Evolutionary conservation across 2,113 vertebrate genomes (phyloP).

Genomic region (Lophius piscatorius): DNA sequence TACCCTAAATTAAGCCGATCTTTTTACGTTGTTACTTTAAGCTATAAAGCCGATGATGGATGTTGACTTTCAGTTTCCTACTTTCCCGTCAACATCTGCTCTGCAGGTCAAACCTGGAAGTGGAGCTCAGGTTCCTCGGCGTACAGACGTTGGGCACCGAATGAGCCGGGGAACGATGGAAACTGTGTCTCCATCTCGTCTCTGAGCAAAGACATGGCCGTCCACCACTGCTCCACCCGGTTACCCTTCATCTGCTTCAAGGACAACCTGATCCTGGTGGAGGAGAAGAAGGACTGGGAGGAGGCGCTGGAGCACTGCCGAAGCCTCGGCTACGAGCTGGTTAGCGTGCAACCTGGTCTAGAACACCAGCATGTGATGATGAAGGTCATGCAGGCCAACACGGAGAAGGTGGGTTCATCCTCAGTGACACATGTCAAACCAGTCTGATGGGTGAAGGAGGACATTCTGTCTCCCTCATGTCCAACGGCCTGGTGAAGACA

Average conservation of each 20-base stretch:
- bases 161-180: fast-evolving
- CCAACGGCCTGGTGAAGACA: no score
- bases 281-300: slow-evolving; percentile 53
- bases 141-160: not conserved
- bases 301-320: slow-evolving; percentile 47
- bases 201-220: fast-evolving
- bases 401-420: slow-evolving; percentile 34
- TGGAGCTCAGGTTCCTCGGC: slow-evolving; percentile 1
- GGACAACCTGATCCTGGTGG: slow-evolving; percentile 45
- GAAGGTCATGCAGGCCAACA: not conserved
- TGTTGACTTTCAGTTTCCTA: no score
- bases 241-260: slow-evolving; percentile 26
- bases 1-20: no score
- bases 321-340: not conserved
- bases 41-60: no score
- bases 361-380: not conserved
- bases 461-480: no score
- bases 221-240: not conserved
- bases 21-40: no score
- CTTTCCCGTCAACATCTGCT: no score
- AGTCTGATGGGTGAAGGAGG: no score
- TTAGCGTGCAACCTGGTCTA: slow-evolving; percentile 35
- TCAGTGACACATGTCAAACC: not conserved
- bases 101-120: slow-evolving; percentile 19
- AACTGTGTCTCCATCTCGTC: slow-evolving; percentile 42